phyloP scores from a whole-genome alignment of 1,140 invertebrate genomes.

The Platyscapa corneri region DNA sequence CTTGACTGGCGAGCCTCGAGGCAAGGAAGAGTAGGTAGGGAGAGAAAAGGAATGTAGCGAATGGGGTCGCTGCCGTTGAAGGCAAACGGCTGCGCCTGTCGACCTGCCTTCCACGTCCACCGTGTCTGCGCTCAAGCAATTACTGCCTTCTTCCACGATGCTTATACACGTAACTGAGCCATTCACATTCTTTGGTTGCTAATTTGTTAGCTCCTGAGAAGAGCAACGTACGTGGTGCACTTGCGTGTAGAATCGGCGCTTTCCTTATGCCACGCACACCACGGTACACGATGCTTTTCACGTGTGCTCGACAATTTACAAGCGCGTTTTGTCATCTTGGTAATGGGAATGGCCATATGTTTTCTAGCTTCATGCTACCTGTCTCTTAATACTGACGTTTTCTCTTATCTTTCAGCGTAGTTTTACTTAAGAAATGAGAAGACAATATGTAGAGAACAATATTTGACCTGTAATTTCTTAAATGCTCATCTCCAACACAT shows the following conservation, averaged over 20 bases:
- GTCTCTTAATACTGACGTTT: too few species aligned
- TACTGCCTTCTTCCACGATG: conserved; percentile 45
- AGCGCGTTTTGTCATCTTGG: not conserved
- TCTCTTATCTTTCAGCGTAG: too few species aligned
- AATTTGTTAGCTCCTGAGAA: conserved; percentile 53
- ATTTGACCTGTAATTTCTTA: too few species aligned
- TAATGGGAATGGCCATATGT: not conserved
- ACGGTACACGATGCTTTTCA: not conserved
- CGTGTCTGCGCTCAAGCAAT: not conserved
- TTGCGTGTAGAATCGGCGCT: not conserved
- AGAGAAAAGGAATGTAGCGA: conserved; percentile 68
- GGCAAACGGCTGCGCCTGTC: conserved; percentile 67
- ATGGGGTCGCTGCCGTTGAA: conserved; percentile 72
- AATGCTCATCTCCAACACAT: too few species aligned
- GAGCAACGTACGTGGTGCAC: not conserved
- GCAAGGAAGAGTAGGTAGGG: conserved; percentile 51
- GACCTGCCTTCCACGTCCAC: conserved; percentile 20
- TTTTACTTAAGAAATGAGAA: too few species aligned
- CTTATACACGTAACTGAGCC: conserved; percentile 49
- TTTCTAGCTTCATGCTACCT: not conserved
- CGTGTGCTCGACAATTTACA: not conserved
- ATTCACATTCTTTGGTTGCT: conserved; percentile 67
- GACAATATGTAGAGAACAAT: too few species aligned
- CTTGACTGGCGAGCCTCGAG: not conserved
- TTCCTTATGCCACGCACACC: conserved; percentile 18